A percentile compares a stretch with the other conserved stretches of the same genome.
phyloP scores from a whole-genome alignment of 2,888 invertebrate genomes.

The Allacma fusca region DNA sequence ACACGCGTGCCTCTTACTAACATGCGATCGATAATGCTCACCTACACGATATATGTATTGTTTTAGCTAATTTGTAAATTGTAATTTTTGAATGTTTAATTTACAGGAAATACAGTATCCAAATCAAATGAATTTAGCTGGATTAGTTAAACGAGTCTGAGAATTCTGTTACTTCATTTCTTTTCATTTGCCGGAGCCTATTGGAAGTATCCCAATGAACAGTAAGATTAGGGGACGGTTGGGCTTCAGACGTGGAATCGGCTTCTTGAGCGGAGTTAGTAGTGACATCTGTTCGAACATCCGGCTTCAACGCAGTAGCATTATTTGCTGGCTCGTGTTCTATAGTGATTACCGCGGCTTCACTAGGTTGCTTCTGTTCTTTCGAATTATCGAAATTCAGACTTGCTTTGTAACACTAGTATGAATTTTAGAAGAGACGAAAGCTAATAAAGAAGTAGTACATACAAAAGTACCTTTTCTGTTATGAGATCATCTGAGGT shows the following conservation, averaged over 20 bases:
- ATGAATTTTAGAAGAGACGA: too few species aligned
- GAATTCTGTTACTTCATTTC: slow-evolving; percentile 21
- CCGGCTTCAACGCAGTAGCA: neutral
- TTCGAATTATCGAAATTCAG: too few species aligned
- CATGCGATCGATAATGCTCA: slow-evolving; percentile 85
- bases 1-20: slow-evolving; percentile 92
- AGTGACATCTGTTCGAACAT: neutral
- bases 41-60: too few species aligned
- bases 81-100: slow-evolving; percentile 19
- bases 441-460: too few species aligned
- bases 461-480: too few species aligned
- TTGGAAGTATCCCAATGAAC: slow-evolving; percentile 53
- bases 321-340: neutral
- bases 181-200: slow-evolving; percentile 28
- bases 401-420: too few species aligned
- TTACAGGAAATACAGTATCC: neutral
- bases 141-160: too few species aligned
- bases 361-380: neutral
- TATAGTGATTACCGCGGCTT: neutral
- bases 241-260: slow-evolving; percentile 3
- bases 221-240: slow-evolving; percentile 38
- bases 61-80: too few species aligned
- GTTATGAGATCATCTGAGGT: too few species aligned
- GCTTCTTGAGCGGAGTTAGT: neutral
- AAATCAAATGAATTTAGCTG: neutral